Evolutionary conservation across 1,140 invertebrate genomes (phyloP), one percentile per base, ranked within the genome.

Genomic region (Dysdera silvatica): DNA sequence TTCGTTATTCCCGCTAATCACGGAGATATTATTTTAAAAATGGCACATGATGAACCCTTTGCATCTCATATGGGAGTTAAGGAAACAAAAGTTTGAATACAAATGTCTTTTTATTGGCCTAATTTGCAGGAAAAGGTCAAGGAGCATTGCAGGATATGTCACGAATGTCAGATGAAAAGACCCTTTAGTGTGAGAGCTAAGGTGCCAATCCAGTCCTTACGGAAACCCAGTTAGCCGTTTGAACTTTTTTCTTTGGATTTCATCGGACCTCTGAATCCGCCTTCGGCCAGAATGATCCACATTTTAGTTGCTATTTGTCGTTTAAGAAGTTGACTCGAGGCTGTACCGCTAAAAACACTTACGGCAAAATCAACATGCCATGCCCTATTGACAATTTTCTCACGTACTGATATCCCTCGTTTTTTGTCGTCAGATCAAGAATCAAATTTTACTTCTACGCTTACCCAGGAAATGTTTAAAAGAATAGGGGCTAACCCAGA

Each of bases 351-450:
- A 18, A 49, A 32, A 10, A 28, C 47, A n/a, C 4, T 60, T 4
- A 51, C 45, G 8, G 31, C 33, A 3, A 52, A 40, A 32, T 31
- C 47, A 7, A 60, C 57, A 8, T 60, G 47, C 32, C 23, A 37
- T 5, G 47, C 33, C 4, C 33, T 51, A 2, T 2, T 28, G 4
- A 8, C 37, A 16, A 37, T 37, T 16, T 60, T 51, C 20, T 26
- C 20, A 29, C 7, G 47, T n/a, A 51, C 35, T 16, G 57, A 33
- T 10, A 29, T 41, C 18, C 57, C 57, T 8, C 10, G 26, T 51
- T 20, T 52, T 8, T 51, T 60, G 3, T 26, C 45, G n/a, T 47
- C 40, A 8, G 47, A 60, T 52, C 45, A 60, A 32, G 57, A 33
- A 29, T 28, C 20, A 28, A 60, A 48, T 16, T 51, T 51, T 40